Conservation (phyloP, 2,888 invertebrate genomes). For the Selenia dentaria region DNA sequence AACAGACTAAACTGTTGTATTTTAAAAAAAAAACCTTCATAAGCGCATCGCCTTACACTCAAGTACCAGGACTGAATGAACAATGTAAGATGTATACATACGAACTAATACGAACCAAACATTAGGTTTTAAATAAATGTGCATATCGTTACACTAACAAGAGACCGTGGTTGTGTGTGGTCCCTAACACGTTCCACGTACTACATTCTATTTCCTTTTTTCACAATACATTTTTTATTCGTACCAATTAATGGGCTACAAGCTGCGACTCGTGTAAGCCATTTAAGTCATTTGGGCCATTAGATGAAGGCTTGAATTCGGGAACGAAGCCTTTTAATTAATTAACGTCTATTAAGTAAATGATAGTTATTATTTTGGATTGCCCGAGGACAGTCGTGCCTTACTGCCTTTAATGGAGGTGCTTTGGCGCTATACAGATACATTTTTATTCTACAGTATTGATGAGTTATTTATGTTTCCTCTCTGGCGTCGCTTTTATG, state of each 20-base stretch:
- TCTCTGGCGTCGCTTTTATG: constrained; percentile 21
- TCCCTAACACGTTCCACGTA: constrained; percentile 60
- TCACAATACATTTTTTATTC: constrained; percentile 58
- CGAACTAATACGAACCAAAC: constrained; percentile 34
- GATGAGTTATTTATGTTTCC: constrained; percentile 29
- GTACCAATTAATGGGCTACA: constrained; percentile 70
- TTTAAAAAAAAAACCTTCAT: background rate
- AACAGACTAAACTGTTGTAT: no score
- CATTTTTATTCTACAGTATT: constrained; percentile 27
- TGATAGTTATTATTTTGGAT: constrained; percentile 61
- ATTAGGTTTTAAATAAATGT: constrained; percentile 75
- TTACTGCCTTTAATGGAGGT: constrained; percentile 39
- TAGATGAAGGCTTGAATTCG: constrained; percentile 65
- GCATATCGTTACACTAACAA: constrained; percentile 79
- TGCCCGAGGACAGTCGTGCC: constrained; percentile 44
- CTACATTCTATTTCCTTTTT: constrained; percentile 49
- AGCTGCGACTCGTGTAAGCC: constrained; percentile 59
- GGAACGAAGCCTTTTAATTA: constrained; percentile 66
- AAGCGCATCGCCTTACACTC: constrained; percentile 12
- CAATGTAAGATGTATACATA: constrained; percentile 33
- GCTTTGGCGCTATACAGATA: constrained; percentile 37
- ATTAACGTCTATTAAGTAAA: constrained; percentile 71
- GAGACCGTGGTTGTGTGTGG: constrained; percentile 73
- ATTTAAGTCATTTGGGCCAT: constrained; percentile 68
- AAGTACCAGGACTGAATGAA: constrained; percentile 2